Percentiles rank a stretch among this genome's conserved stretches.
phyloP scores from a whole-genome alignment of 2,113 vertebrate species.

The Nannospalax galili region DNA sequence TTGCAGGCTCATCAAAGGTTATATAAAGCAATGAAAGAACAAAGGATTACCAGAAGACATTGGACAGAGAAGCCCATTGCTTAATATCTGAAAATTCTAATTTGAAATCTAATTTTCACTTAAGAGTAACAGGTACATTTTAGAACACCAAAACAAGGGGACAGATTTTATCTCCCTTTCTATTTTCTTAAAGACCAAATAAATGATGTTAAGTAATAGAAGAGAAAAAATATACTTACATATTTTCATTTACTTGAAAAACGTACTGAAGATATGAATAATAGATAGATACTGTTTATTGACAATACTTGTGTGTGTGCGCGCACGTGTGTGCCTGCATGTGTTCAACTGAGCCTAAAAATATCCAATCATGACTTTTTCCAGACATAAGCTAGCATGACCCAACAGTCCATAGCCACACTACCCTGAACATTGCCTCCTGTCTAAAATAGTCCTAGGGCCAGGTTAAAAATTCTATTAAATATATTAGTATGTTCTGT shows the following conservation, averaged over 20 bases:
- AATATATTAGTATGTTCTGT: background rate
- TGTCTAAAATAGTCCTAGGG: no score
- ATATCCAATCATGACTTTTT: background rate
- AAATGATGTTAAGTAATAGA: background rate
- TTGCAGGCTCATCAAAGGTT: slow-evolving; percentile 48
- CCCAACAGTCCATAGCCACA: background rate
- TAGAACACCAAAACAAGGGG: background rate
- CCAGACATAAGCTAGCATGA: background rate
- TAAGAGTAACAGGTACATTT: slow-evolving; percentile 23
- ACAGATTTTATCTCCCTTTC: background rate
- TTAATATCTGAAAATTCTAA: background rate
- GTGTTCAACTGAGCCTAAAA: background rate
- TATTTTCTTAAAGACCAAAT: background rate
- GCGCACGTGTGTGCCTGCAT: no score
- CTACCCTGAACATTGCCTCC: background rate
- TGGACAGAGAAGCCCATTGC: background rate
- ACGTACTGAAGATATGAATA: background rate
- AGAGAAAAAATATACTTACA: background rate
- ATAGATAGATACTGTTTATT: background rate
- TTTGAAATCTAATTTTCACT: slow-evolving; percentile 22
- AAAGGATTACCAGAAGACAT: slow-evolving; percentile 58
- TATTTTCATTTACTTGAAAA: slow-evolving; percentile 27
- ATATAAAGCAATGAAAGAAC: slow-evolving; percentile 42
- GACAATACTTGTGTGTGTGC: no score
- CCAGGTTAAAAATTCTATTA: background rate